These are phyloP conservation scores for Watersipora subatra DNA, from an alignment of 1,140 invertebrate genomes.

Conservation along the genomic window DNA sequence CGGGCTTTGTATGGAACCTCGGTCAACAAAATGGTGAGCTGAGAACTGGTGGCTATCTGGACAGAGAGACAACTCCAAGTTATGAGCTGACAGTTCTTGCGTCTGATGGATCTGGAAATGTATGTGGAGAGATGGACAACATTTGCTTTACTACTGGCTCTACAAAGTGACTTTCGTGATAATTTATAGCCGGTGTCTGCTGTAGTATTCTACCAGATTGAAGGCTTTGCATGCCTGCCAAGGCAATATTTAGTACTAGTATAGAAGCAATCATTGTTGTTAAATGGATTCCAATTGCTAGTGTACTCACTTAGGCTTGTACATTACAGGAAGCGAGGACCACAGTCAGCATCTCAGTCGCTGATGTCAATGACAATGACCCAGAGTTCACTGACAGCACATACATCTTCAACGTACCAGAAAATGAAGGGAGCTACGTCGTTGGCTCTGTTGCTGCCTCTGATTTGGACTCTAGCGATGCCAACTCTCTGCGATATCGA, in stretches of 20 bases:
- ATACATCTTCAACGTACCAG: background rate
- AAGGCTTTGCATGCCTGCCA: too few relatives aligned
- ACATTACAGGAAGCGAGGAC: background rate
- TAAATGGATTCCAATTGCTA: too few relatives aligned
- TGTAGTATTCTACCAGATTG: too few relatives aligned
- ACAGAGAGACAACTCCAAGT: background rate
- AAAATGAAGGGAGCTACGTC: background rate
- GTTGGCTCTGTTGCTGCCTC: background rate
- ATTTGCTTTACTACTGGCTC: too few relatives aligned
- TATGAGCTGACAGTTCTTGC: background rate
- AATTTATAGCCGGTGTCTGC: too few relatives aligned
- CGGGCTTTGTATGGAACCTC: background rate
- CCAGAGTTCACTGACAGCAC: background rate
- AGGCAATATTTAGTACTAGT: too few relatives aligned
- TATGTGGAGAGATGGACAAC: too few relatives aligned
- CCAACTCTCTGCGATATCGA: background rate
- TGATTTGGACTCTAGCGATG: too few relatives aligned
- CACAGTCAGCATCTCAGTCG: background rate
- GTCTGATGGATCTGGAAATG: background rate
- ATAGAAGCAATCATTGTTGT: too few relatives aligned
- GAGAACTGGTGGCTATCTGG: background rate
- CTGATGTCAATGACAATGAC: background rate
- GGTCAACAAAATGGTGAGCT: background rate
- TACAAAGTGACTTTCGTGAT: too few relatives aligned
- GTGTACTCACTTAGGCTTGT: too few relatives aligned